These are phyloP conservation scores for Siphlonurus alternatus DNA, from an alignment of 2,888 invertebrate species.

Conservation along the genomic window DNA sequence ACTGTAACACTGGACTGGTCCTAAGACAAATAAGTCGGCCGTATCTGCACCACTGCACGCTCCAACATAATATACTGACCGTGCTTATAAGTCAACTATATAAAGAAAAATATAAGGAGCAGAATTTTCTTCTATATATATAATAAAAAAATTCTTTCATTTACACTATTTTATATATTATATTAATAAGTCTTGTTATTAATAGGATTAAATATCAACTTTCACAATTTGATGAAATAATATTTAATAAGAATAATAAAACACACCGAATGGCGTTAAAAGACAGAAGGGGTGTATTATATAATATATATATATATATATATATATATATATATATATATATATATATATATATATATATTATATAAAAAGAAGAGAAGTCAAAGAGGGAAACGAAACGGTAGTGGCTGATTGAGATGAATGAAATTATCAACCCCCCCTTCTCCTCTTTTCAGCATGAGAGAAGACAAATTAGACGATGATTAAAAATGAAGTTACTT, in stretches of 20 bases:
- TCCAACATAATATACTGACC: no score
- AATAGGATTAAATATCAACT: neutral
- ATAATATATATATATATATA: neutral
- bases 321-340: neutral
- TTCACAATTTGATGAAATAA: neutral
- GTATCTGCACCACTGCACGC: no score
- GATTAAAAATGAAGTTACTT: neutral
- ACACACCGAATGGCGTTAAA: neutral
- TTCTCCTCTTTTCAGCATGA: neutral
- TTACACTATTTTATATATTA: no score
- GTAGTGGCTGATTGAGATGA: neutral
- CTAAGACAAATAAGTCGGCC: no score
- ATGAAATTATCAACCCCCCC: neutral
- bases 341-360: neutral
- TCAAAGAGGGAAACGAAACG: neutral
- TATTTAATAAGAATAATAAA: neutral
- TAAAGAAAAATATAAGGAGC: neutral
- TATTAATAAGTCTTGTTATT: neutral
- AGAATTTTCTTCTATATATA: no score
- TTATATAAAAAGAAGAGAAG: neutral
- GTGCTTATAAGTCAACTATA: neutral
- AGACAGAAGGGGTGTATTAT: neutral
- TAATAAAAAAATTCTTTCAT: no score
- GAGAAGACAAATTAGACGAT: neutral
- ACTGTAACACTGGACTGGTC: no score